These are phyloP conservation scores for Sylvietta virens DNA, from an alignment of 2,113 vertebrate species.

Conservation along the genomic window DNA sequence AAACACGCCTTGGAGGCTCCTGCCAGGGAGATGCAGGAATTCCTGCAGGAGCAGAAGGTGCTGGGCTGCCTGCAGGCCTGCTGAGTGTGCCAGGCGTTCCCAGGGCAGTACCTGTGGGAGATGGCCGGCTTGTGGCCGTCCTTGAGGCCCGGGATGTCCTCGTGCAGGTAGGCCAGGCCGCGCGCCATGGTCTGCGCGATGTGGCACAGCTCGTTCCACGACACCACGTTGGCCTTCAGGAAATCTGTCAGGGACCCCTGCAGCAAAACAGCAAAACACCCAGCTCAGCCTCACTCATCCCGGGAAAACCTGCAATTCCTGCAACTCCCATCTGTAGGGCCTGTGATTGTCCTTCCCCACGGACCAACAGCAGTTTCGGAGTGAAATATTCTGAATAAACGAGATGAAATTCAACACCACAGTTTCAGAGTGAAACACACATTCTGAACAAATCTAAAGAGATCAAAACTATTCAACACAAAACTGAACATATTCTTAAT, in stretches of 20 bases:
- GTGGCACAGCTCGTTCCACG: slow-evolving; percentile 95
- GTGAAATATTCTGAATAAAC: background rate
- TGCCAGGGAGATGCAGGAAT: rapidly evolving
- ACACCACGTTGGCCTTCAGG: slow-evolving; percentile 95
- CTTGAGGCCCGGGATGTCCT: slow-evolving; percentile 94
- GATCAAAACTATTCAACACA: background rate
- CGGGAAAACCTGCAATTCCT: background rate
- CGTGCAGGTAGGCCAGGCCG: slow-evolving; percentile 95
- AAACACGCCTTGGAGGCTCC: background rate
- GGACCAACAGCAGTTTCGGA: background rate
- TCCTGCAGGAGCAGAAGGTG: rapidly evolving
- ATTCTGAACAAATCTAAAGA: background rate
- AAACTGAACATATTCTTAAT: background rate
- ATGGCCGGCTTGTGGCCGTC: slow-evolving; percentile 97
- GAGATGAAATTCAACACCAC: too few relatives aligned
- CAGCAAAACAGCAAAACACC: background rate
- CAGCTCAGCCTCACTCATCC: background rate
- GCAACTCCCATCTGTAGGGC: rapidly evolving
- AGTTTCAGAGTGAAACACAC: background rate
- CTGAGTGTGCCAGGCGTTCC: rapidly evolving
- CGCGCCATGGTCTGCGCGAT: slow-evolving; percentile 91
- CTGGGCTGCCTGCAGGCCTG: background rate
- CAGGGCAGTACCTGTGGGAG: slow-evolving; percentile 80
- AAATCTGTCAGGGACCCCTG: slow-evolving; percentile 96
- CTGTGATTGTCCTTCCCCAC: rapidly evolving